Percentiles rank a stretch among this genome's conserved stretches.
Conservation (phyloP, 2,888 invertebrate genomes). For the Sussaba pulchella region DNA sequence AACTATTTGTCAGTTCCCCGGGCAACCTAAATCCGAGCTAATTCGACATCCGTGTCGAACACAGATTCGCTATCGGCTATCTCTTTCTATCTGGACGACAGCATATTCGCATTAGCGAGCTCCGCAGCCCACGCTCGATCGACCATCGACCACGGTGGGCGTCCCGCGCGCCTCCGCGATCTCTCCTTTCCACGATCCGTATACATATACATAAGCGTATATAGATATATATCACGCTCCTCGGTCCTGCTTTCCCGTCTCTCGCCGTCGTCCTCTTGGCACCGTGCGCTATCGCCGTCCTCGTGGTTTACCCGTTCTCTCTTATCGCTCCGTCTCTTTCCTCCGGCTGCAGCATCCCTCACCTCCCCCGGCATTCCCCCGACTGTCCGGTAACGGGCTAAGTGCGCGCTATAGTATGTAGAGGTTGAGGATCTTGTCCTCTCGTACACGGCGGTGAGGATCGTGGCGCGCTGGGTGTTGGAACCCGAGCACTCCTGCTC, state of each 20-base stretch:
- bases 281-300: constrained; percentile 68
- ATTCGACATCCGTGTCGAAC: constrained; percentile 85
- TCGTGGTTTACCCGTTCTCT: constrained; percentile 60
- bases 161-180: constrained; percentile 68
- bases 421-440: constrained; percentile 70
- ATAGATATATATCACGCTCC: too few relatives aligned
- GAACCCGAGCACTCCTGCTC: too few relatives aligned
- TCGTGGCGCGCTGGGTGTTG: constrained; percentile 72
- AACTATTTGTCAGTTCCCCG: constrained; percentile 84
- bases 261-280: constrained; percentile 68
- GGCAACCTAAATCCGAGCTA: constrained; percentile 84
- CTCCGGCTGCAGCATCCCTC: constrained; percentile 57
- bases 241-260: constrained; percentile 47
- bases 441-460: constrained; percentile 74
- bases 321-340: constrained; percentile 58
- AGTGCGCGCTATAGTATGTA: constrained; percentile 77
- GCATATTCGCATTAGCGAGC: constrained; percentile 84
- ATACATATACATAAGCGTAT: too few relatives aligned
- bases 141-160: constrained; percentile 80
- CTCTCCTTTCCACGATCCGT: constrained; percentile 67
- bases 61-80: constrained; percentile 84
- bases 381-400: constrained; percentile 69
- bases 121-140: constrained; percentile 84
- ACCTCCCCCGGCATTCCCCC: constrained; percentile 30
- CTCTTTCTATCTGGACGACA: constrained; percentile 85